Conservation (phyloP, 2,797 vertebrate species). For the Lemur catta region DNA sequence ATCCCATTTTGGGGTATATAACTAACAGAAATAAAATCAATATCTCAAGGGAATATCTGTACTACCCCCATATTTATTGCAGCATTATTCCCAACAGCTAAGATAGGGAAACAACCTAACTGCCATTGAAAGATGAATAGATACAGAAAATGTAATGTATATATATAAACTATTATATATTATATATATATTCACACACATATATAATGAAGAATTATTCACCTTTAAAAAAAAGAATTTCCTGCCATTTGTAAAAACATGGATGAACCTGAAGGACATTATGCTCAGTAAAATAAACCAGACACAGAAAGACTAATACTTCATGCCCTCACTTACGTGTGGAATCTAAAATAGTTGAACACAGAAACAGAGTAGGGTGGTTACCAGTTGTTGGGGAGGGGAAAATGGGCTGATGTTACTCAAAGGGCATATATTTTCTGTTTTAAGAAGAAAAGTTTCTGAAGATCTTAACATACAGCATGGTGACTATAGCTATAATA, state of each 20-base stretch:
- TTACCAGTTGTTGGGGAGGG: not conserved
- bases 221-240: not conserved
- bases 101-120: not conserved
- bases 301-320: not conserved
- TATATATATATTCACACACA: not conserved
- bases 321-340: not conserved
- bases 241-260: not conserved
- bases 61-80: not conserved
- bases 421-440: not conserved
- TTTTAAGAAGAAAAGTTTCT: not conserved
- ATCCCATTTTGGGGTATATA: not conserved
- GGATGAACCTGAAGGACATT: not conserved
- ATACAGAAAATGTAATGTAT: not conserved
- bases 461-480: not conserved
- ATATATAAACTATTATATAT: not conserved
- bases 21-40: not conserved
- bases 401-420: not conserved
- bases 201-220: not conserved
- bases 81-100: not conserved
- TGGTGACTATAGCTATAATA: not conserved
- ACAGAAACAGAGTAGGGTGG: not conserved
- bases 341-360: not conserved
- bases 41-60: not conserved
- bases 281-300: not conserved
- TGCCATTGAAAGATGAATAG: not conserved